Conservation (phyloP, 2,797 vertebrate species). For the Gymnothorax javanicus region DNA sequence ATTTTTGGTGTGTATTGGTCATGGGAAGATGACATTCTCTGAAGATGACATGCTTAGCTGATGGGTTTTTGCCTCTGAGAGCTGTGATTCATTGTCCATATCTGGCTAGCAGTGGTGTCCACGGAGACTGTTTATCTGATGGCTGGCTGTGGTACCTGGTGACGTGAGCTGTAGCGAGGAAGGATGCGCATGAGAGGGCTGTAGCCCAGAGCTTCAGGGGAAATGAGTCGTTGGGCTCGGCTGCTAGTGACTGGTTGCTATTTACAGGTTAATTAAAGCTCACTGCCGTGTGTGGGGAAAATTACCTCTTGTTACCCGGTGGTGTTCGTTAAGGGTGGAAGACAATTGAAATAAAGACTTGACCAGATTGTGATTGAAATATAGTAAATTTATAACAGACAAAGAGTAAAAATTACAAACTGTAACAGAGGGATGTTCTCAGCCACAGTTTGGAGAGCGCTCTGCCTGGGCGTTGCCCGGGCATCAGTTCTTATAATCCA, state of each 20-base stretch:
- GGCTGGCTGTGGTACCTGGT: background rate
- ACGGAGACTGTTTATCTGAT: background rate
- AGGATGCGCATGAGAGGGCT: background rate
- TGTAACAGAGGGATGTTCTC: too few species aligned
- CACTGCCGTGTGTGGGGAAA: too few species aligned
- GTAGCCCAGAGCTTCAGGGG: background rate
- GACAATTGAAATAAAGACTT: too few species aligned
- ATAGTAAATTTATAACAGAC: too few species aligned
- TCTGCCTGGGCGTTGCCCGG: too few species aligned
- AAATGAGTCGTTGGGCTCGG: background rate
- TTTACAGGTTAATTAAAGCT: background rate
- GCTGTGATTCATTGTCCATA: background rate
- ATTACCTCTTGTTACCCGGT: too few species aligned
- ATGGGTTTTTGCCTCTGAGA: background rate
- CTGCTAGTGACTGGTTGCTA: background rate
- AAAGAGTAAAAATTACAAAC: too few species aligned
- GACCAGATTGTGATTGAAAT: too few species aligned
- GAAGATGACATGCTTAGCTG: background rate
- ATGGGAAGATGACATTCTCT: background rate
- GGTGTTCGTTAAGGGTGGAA: too few species aligned
- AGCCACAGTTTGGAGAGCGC: too few species aligned
- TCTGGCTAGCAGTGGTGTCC: background rate
- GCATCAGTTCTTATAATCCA: too few species aligned
- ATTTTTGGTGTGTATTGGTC: background rate
- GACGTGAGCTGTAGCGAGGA: background rate